These are phyloP conservation scores for Coreoperca whiteheadi DNA, from an alignment of 2,113 vertebrate species.

Conservation along the genomic window DNA sequence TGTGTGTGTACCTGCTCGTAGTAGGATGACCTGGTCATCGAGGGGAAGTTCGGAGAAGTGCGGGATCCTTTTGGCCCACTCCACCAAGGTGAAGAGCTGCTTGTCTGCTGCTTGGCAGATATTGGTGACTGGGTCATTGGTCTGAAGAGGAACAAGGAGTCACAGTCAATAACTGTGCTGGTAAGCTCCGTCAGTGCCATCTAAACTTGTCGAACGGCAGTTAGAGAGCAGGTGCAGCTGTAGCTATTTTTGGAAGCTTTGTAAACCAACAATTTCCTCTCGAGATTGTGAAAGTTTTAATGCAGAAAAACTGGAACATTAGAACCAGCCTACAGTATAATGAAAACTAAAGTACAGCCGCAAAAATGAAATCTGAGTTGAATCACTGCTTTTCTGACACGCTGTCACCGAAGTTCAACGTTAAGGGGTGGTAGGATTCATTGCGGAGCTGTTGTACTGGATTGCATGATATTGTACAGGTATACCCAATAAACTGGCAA, in stretches of 20 bases:
- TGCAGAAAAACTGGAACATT: background rate
- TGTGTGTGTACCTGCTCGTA: slow-evolving; percentile 89
- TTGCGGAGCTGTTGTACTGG: background rate
- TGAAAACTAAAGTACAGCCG: background rate
- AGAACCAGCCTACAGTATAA: background rate
- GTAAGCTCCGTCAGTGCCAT: background rate
- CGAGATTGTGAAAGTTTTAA: background rate
- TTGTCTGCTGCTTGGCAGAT: slow-evolving; percentile 98
- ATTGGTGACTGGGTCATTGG: slow-evolving; percentile 96
- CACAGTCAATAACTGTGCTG: background rate
- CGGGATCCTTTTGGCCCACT: slow-evolving; percentile 97
- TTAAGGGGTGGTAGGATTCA: background rate
- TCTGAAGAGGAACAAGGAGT: slow-evolving; percentile 78
- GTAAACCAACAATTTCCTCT: slow-evolving; percentile 24
- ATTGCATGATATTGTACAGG: background rate
- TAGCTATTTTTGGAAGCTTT: slow-evolving; percentile 1
- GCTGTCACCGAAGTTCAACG: background rate
- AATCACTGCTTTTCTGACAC: background rate
- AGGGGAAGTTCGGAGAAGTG: slow-evolving; percentile 94
- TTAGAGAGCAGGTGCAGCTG: slow-evolving; percentile 1
- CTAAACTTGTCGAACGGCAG: background rate
- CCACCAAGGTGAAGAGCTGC: slow-evolving; percentile 95
- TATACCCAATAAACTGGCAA: too few species aligned
- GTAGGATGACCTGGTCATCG: slow-evolving; percentile 96
- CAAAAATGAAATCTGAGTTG: background rate